These are phyloP conservation scores for Philereme vetulata DNA, from an alignment of 2,888 invertebrate species.

Conservation along the genomic window DNA sequence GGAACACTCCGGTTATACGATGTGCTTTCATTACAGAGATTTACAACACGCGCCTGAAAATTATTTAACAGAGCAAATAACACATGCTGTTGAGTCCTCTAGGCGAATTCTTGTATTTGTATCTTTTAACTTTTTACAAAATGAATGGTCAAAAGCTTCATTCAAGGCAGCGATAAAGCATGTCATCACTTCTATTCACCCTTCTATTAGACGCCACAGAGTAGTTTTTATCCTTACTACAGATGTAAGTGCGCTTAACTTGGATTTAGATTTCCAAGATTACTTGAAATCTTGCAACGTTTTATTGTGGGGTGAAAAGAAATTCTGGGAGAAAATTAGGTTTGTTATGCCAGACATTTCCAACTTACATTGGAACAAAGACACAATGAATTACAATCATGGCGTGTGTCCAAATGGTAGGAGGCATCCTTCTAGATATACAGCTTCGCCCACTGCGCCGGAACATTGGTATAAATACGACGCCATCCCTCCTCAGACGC, in stretches of 20 bases:
- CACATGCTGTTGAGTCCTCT: conserved; percentile 85
- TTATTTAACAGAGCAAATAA: conserved; percentile 85
- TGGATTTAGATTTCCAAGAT: conserved; percentile 90
- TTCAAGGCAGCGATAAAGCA: conserved; percentile 92
- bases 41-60: conserved; percentile 84
- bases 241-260: conserved; percentile 88
- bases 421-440: conserved; percentile 86
- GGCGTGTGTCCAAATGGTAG: conserved; percentile 82
- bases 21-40: conserved; percentile 89
- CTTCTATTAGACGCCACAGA: conserved; percentile 85
- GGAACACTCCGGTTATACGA: conserved; percentile 86
- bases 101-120: conserved; percentile 90
- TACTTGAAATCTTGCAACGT: conserved; percentile 88
- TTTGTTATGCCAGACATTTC: conserved; percentile 91
- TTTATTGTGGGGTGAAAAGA: conserved; percentile 91
- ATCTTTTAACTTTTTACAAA: conserved; percentile 91
- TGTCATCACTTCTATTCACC: conserved; percentile 86
- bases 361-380: conserved; percentile 85
- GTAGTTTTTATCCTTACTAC: conserved; percentile 81
- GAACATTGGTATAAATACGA: conserved; percentile 89
- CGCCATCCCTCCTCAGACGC: conserved; percentile 83
- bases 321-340: conserved; percentile 95
- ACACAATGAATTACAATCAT: conserved; percentile 80
- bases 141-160: conserved; percentile 92
- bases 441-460: conserved; percentile 88